Conservation (phyloP, 2,888 invertebrate genomes). For the Drosophila engyochracea region DNA sequence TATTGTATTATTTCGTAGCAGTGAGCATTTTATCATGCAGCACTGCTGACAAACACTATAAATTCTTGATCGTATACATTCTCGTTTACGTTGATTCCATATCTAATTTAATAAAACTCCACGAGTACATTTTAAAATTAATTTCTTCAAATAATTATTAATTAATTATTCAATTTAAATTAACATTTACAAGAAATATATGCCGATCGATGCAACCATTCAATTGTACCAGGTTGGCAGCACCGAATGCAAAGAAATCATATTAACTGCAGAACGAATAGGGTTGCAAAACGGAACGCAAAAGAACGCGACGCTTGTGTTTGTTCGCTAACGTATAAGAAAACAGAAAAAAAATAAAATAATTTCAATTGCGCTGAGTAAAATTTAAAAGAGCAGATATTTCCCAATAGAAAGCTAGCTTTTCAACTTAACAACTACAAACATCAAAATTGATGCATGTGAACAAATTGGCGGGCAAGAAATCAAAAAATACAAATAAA, state of each 20-base stretch:
- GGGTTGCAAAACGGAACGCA: slow-evolving; percentile 54
- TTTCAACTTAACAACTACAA: not conserved
- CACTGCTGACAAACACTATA: not conserved
- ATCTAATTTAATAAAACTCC: not conserved
- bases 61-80: not conserved
- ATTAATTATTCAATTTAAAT: not conserved
- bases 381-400: slow-evolving; percentile 19
- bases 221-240: slow-evolving; percentile 28
- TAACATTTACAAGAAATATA: not conserved
- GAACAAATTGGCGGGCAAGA: slow-evolving; percentile 6
- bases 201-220: slow-evolving; percentile 7
- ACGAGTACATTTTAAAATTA: not conserved
- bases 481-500: slow-evolving; percentile 10
- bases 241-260: slow-evolving; percentile 24
- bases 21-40: not conserved
- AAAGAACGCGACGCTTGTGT: slow-evolving; percentile 69
- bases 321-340: slow-evolving; percentile 34
- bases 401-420: not conserved
- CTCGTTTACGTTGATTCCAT: not conserved
- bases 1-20: not conserved
- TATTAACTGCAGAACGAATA: slow-evolving; percentile 61
- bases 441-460: slow-evolving; percentile 1
- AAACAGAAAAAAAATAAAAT: slow-evolving; percentile 15
- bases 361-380: slow-evolving; percentile 12
- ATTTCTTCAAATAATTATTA: not conserved